Percentiles rank a stretch among this genome's conserved stretches.
Conservation (phyloP, 2,888 invertebrate species). For the Linnaemya vulpina region DNA sequence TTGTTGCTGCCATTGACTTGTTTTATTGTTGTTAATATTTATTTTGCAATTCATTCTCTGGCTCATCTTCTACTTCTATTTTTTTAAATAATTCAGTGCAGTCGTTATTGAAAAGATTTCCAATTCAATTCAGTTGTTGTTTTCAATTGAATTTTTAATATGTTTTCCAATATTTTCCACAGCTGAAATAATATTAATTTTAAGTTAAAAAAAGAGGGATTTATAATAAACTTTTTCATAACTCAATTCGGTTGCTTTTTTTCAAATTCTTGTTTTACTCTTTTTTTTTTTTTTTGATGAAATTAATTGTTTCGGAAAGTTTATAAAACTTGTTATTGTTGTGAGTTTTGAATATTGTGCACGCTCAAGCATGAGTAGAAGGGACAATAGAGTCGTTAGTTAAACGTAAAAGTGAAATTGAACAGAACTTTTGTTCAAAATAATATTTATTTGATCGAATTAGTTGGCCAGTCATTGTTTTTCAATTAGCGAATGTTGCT, state of each 20-base stretch:
- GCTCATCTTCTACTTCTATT: background rate
- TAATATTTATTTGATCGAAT: too few species aligned
- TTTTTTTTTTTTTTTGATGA: background rate
- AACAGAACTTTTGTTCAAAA: too few species aligned
- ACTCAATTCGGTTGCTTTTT: background rate
- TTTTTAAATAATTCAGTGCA: slow-evolving; percentile 1
- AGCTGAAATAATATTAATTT: slow-evolving; percentile 7
- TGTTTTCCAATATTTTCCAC: slow-evolving; percentile 14
- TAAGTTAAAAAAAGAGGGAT: background rate
- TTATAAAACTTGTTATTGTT: background rate
- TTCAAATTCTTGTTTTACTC: background rate
- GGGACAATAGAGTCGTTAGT: background rate
- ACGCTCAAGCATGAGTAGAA: too few species aligned
- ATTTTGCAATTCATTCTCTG: slow-evolving; percentile 1
- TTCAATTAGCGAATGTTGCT: too few species aligned
- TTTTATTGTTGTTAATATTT: slow-evolving; percentile 37
- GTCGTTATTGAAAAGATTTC: slow-evolving; percentile 37
- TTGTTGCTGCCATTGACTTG: slow-evolving; percentile 33
- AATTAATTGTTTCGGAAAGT: background rate
- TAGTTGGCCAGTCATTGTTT: too few species aligned
- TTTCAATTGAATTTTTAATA: slow-evolving; percentile 28
- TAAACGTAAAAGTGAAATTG: too few species aligned
- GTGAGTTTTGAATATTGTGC: background rate
- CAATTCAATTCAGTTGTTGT: slow-evolving; percentile 20
- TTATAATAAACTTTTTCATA: slow-evolving; percentile 8